phyloP scores from a whole-genome alignment of 92 coral and sea anemone species.

The Palythoa caribaeorum region DNA sequence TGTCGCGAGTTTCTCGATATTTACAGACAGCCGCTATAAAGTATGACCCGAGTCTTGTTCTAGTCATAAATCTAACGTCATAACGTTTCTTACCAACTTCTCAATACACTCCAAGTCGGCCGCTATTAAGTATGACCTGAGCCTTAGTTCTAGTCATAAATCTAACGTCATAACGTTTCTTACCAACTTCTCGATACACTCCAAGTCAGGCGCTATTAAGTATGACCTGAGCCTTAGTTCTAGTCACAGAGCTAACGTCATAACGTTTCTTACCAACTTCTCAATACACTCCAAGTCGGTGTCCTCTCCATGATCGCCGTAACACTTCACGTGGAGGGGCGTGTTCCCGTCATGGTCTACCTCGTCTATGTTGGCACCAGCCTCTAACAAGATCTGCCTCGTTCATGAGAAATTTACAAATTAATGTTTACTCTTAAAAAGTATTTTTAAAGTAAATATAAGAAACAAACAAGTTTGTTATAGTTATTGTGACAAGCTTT shows the following conservation, averaged over 20 bases:
- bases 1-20: too few species aligned
- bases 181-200: neutral
- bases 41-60: too few species aligned
- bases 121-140: too few species aligned
- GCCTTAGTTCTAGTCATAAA: neutral
- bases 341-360: slow-evolving; percentile 96
- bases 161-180: neutral
- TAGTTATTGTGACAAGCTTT: too few species aligned
- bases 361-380: slow-evolving; percentile 89
- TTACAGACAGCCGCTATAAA: too few species aligned
- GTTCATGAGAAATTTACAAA: neutral
- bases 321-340: slow-evolving; percentile 95
- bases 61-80: neutral
- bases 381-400: slow-evolving; percentile 85
- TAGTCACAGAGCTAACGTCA: neutral
- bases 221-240: neutral
- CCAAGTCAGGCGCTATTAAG: too few species aligned
- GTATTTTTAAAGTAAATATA: neutral
- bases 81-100: neutral
- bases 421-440: neutral
- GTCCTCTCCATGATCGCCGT: slow-evolving; percentile 93
- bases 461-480: neutral
- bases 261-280: slow-evolving; percentile 68
- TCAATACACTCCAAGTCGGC: neutral
- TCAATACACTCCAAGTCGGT: slow-evolving; percentile 94